These are phyloP conservation scores for Notocelia uddmanniana DNA, from an alignment of 2,888 invertebrate genomes.

Conservation along the genomic window DNA sequence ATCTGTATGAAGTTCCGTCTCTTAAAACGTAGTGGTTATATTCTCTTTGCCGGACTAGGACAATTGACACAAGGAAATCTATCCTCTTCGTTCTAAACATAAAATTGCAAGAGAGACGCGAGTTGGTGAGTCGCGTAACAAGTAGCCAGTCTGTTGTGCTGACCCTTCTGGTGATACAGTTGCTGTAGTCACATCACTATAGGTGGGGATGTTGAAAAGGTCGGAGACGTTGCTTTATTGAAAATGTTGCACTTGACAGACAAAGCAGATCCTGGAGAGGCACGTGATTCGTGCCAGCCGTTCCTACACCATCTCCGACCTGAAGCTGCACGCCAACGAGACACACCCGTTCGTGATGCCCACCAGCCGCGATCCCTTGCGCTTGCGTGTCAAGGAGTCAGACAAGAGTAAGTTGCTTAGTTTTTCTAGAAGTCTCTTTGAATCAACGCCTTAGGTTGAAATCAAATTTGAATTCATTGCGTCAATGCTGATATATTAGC, in stretches of 20 bases:
- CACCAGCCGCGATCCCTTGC: slow-evolving; percentile 90
- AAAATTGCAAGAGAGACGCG: background rate
- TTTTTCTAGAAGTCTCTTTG: too few relatives aligned
- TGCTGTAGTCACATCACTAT: too few relatives aligned
- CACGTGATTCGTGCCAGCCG: slow-evolving; percentile 93
- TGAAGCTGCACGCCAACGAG: slow-evolving; percentile 89
- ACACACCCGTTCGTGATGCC: slow-evolving; percentile 88
- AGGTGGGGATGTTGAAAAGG: background rate
- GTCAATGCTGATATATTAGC: too few relatives aligned
- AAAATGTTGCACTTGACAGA: slow-evolving; percentile 77
- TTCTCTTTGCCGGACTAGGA: too few relatives aligned
- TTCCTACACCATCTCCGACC: slow-evolving; percentile 92
- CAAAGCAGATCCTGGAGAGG: slow-evolving; percentile 93
- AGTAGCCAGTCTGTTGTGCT: background rate
- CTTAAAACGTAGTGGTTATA: too few relatives aligned
- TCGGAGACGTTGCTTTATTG: background rate
- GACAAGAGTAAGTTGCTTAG: slow-evolving; percentile 86
- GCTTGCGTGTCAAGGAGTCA: slow-evolving; percentile 90
- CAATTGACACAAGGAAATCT: background rate
- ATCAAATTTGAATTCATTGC: too few relatives aligned
- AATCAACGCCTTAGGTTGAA: too few relatives aligned
- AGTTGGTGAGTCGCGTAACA: background rate
- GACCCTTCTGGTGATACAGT: background rate
- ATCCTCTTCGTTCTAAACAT: background rate
- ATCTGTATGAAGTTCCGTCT: too few relatives aligned